Percentiles rank a stretch among this genome's conserved stretches.
Evolutionary conservation across 1,140 invertebrate species (phyloP).

Genomic region (Ectropis grisescens): DNA sequence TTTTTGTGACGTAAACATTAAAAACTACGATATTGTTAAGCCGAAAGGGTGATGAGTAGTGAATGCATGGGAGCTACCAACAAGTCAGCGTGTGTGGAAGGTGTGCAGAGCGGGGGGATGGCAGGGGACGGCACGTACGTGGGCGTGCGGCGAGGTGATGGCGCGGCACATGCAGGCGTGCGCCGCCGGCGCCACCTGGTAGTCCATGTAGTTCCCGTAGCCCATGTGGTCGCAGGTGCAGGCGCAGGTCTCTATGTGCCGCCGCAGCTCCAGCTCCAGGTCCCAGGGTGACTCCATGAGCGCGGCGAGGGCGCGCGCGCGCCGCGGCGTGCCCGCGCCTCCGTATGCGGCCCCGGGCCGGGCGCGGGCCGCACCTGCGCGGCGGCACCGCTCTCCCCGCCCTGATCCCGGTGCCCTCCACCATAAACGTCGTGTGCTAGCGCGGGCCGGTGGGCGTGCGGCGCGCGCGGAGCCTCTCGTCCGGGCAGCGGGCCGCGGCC

Average conservation of each 20-base stretch:
- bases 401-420: conserved; percentile 33
- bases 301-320: conserved; percentile 46
- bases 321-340: conserved; percentile 60
- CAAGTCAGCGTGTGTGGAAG: conserved; percentile 21
- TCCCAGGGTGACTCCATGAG: conserved; percentile 69
- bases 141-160: conserved; percentile 64
- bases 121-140: conserved; percentile 44
- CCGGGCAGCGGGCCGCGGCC: conserved; percentile 60
- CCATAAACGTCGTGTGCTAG: conserved; percentile 58
- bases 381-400: conserved; percentile 42
- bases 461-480: conserved; percentile 56
- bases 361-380: conserved; percentile 53
- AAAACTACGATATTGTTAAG: too few relatives aligned
- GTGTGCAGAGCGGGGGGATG: conserved; percentile 11
- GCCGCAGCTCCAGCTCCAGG: conserved; percentile 77
- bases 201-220: conserved; percentile 91
- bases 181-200: conserved; percentile 77
- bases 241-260: conserved; percentile 88
- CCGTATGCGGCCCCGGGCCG: conserved; percentile 49
- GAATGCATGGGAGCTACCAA: too few relatives aligned
- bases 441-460: conserved; percentile 38
- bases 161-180: conserved; percentile 62
- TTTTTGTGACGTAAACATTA: too few relatives aligned
- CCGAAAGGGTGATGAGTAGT: too few relatives aligned
- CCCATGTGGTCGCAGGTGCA: conserved; percentile 93